Base-by-base conservation (phyloP, 1,140 invertebrate genomes). In the Macrotrachela quadricornifera region DNA sequence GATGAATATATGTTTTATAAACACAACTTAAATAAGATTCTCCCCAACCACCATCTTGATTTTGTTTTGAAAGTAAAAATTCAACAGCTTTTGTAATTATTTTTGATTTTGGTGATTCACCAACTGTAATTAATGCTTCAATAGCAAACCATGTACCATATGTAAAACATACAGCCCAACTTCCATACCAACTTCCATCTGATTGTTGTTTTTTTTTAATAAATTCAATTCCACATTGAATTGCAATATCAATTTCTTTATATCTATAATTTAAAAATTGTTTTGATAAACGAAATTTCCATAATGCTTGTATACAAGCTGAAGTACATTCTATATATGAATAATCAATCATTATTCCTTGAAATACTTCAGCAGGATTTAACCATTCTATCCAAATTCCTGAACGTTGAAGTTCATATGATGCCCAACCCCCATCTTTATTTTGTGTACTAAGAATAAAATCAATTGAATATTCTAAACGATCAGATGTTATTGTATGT, bases 291-390 rank as follows among this genome's bases (percentile, higher is more conserved):
- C 37, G 53, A 65, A 64, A 10, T 53, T 56, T 39, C n/a, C 52
- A 48, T 6, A 65, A 43, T 14, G 60, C 60, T 51, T 64, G 61
- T 55, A 65, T 63, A 15, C 56, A 58, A 10, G 64, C 62, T 15
- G 62, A 63, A 1, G 64, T 65, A 50, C 63, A 64, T 45, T 65
- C 64, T 1, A 61, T 57, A 52, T 64, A 65, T 8, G 64, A 61
- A 55, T 65, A 65, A 58, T 65, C 64, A 6, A 65, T 62, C 64
- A 65, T 65, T 39, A 65, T 64, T 55, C 64, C 62, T 30, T 62
- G 62, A 58, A 65, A 65, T 13, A 65, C 64, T 58, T 65, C 64
- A 18, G 64, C 63, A 4, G 64, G 61, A 52, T 65, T 65, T 12
- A 65, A 50, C 13, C 62, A 16, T 48, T 65, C 64, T 46, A 64